Conservation (phyloP, 2,113 vertebrate species). For the Catharus fuscescens region DNA sequence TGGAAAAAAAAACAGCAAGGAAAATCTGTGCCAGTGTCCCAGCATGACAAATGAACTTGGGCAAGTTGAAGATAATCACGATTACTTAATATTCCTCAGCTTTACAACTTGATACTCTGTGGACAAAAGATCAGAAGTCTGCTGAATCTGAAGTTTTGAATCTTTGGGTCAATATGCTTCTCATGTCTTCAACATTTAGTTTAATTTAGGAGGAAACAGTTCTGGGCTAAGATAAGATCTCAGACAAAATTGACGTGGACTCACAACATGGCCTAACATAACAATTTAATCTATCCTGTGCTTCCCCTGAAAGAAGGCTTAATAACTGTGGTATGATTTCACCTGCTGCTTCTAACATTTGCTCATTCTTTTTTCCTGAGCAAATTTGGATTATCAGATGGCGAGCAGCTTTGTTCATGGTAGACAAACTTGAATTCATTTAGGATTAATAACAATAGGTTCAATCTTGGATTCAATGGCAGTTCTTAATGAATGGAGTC, state of each 20-base stretch:
- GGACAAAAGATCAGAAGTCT: slow-evolving; percentile 51
- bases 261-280: slow-evolving; percentile 66
- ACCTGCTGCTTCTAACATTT: slow-evolving; percentile 58
- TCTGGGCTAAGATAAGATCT: slow-evolving; percentile 64
- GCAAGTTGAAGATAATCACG: slow-evolving; percentile 61
- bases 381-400: slow-evolving; percentile 61
- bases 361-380: slow-evolving; percentile 45
- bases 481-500: not conserved
- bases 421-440: slow-evolving; percentile 48
- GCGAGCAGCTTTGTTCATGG: slow-evolving; percentile 21
- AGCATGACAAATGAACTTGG: slow-evolving; percentile 41
- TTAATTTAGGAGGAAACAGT: slow-evolving; percentile 64
- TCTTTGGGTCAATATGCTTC: slow-evolving; percentile 59
- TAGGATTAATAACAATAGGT: slow-evolving; percentile 29
- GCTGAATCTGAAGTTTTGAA: slow-evolving; percentile 34
- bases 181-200: slow-evolving; percentile 56
- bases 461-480: slow-evolving; percentile 15
- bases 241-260: slow-evolving; percentile 51
- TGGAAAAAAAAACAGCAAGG: not conserved
- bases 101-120: slow-evolving; percentile 44
- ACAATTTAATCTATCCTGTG: slow-evolving; percentile 61
- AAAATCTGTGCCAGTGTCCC: not conserved
- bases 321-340: slow-evolving; percentile 50
- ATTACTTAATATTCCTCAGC: slow-evolving; percentile 65
- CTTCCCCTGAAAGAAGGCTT: slow-evolving; percentile 48